Percentiles rank a stretch among this genome's conserved stretches.
These are phyloP conservation scores for Aradophagus sp. DNA, from an alignment of 1,140 invertebrate genomes.

Conservation along the genomic window DNA sequence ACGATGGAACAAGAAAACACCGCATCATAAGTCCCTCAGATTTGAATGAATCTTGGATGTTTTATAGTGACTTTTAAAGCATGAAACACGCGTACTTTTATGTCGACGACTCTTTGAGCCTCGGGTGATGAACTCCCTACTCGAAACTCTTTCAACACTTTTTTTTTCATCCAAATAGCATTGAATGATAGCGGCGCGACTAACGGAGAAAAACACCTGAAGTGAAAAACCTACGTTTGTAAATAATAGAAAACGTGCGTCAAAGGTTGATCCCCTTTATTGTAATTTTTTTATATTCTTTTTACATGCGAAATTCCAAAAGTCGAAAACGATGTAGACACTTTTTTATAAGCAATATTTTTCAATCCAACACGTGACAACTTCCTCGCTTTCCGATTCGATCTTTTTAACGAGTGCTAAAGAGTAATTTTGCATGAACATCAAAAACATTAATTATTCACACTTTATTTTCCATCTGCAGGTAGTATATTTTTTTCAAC, in stretches of 20 bases:
- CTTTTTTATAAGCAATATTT: too few species aligned
- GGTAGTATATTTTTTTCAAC: too few species aligned
- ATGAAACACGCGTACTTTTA: conserved; percentile 57
- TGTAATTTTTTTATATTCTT: conserved; percentile 17
- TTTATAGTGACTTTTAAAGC: conserved; percentile 56
- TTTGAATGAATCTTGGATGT: conserved; percentile 58
- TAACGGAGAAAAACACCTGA: conserved; percentile 34
- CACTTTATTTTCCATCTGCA: too few species aligned
- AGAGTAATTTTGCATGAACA: too few species aligned
- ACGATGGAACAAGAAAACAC: conserved; percentile 36
- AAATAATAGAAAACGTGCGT: conserved; percentile 46
- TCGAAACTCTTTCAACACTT: conserved; percentile 56
- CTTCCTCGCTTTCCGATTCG: too few species aligned
- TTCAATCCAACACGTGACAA: too few species aligned
- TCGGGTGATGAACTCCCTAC: conserved; percentile 56
- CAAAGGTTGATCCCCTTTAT: conserved; percentile 46
- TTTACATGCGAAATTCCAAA: too few species aligned
- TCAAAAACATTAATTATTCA: too few species aligned
- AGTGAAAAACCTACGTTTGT: conserved; percentile 49
- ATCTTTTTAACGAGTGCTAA: too few species aligned
- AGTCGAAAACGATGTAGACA: too few species aligned
- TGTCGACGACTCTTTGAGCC: conserved; percentile 53
- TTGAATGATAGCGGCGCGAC: conserved; percentile 41
- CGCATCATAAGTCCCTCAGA: conserved; percentile 45
- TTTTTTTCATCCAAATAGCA: conserved; percentile 49